Evolutionary conservation across 2,113 vertebrate genomes (phyloP).

Genomic region (Leucosticte australis): DNA sequence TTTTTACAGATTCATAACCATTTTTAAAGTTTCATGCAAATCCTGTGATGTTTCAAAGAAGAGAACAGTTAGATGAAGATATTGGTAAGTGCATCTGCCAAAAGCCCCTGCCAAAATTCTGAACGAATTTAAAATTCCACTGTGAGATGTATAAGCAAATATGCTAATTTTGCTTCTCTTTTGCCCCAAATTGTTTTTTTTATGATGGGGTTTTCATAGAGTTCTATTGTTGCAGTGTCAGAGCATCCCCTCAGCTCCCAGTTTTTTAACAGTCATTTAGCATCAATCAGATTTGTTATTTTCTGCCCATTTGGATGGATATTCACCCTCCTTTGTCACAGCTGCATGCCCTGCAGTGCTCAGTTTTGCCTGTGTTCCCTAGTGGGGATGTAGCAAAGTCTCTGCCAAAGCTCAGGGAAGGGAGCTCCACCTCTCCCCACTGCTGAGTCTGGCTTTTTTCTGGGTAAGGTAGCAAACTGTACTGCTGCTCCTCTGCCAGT

Average conservation of each 20-base stretch:
- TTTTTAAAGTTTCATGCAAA: neutral
- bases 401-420: neutral
- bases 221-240: neutral
- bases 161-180: neutral
- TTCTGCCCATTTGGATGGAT: neutral
- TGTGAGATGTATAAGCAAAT: neutral
- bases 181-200: neutral
- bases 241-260: neutral
- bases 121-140: neutral
- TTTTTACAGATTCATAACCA: neutral
- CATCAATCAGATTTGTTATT: fast-evolving
- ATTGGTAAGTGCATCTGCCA: neutral
- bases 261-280: neutral
- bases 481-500: neutral
- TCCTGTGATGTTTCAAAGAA: neutral
- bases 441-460: constrained; percentile 1
- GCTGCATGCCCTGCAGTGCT: neutral
- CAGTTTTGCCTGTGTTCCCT: neutral
- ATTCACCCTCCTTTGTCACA: neutral
- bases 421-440: neutral
- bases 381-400: neutral
- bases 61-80: neutral
- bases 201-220: neutral
- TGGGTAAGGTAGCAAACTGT: neutral
- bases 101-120: neutral